Conservation (phyloP, 2,888 invertebrate species). For the Pyralis farinalis region DNA sequence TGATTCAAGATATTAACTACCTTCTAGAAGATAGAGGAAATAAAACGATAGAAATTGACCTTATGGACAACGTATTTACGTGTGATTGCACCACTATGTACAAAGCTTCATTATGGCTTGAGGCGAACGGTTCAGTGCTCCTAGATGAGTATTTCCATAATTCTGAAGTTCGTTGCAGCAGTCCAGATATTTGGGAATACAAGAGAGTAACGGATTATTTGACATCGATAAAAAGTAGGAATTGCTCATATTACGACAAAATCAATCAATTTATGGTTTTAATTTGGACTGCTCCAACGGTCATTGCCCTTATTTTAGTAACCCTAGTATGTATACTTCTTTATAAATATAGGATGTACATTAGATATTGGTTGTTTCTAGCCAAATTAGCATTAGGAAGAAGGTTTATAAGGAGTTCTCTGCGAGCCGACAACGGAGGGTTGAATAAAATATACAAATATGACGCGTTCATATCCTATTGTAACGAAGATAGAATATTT, state of each 20-base stretch:
- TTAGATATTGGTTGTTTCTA: constrained; percentile 79
- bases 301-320: constrained; percentile 51
- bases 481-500: constrained; percentile 82
- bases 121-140: constrained; percentile 49
- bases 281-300: constrained; percentile 62
- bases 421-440: constrained; percentile 27
- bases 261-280: constrained; percentile 58
- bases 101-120: constrained; percentile 60
- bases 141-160: constrained; percentile 51
- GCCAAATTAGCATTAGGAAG: constrained; percentile 74
- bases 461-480: constrained; percentile 83
- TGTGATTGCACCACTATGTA: constrained; percentile 77
- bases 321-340: constrained; percentile 38
- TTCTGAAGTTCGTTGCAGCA: constrained; percentile 62
- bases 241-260: constrained; percentile 62
- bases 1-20: constrained; percentile 78
- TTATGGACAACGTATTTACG: constrained; percentile 76
- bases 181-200: constrained; percentile 69
- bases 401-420: constrained; percentile 45
- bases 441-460: constrained; percentile 59
- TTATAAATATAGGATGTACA: constrained; percentile 70
- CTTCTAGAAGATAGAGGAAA: constrained; percentile 52
- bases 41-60: constrained; percentile 49
- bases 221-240: constrained; percentile 52
- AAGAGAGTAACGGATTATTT: constrained; percentile 61